Evolutionary conservation across 2,797 vertebrate species (phyloP), one percentile per base, ranked within the genome.

Genomic region (Antrozous pallidus): DNA sequence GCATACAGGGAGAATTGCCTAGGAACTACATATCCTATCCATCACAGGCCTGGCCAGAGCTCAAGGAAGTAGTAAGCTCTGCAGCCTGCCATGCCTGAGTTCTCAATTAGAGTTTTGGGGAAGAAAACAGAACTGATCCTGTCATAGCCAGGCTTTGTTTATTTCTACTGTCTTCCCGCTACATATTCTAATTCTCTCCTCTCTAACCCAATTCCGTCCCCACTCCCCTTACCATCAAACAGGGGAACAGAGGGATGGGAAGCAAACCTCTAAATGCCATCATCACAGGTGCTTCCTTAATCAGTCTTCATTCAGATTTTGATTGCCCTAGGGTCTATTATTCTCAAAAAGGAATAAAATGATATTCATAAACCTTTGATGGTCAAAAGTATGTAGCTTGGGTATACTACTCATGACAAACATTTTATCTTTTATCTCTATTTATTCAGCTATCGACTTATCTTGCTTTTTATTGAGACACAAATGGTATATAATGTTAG

Each of bases 1-100:
- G 87, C n/a, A 65, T 86, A 86, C 20, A 22, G 73, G 56, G 73
- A 95, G 70, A 94, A 90, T 80, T 88, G 93, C 90, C 84, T 49
- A 24, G 81, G 74, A 96, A 90, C 69, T 79, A 77, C 78, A 3
- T 88, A 75, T 42, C 70, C 36, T 73, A 71, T 87, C 75, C 79
- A 45, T 77, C 93, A 93, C 80, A 92, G 63, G 51, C 65, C 84
- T 69, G 88, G 83, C 74, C 92, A 87, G 6, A 79, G 80, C 83
- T 84, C 56, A 80, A 0, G 85, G 73, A 81, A 82, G 38, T 14
- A 17, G 83, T 89, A 26, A 58, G 33, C 56, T 88, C 77, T 17
- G 16, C n/a, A 73, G 61, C n/a, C 14, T 67, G 73, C 63, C 83
- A 87, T 74, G 69, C 20, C 13, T 78, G 73, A 93, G 81, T 88